Evolutionary conservation across 2,888 invertebrate species (phyloP), one percentile per base, ranked within the genome.

Genomic region (Congeria kusceri): DNA sequence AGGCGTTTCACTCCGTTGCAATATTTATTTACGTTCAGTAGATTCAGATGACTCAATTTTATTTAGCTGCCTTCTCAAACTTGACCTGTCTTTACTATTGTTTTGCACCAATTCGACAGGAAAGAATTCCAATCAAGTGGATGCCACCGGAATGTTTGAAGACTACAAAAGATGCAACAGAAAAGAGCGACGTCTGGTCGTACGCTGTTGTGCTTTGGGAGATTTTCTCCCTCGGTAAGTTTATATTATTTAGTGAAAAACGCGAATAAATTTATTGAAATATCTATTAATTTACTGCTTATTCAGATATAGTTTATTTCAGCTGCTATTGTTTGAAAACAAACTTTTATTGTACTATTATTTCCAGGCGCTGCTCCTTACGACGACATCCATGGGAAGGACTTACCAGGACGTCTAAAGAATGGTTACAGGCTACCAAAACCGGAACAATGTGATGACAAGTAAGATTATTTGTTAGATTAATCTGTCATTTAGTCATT

Each of bases 121-220:
- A 44, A 18, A 9, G 46, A 13, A 44, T 86, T 29, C 86, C 84
- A 7, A 68, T 87, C 0, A 83, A 82, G 57, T 87, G 87, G 87
- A 73, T 79, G 69, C 83, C 86, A 4, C 85, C 86, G 11, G 46
- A 44, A 18, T 44, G 46, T 44, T 44, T 44, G 46, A 44, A 44
- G 46, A 44, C 46, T 13, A 44, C 46, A 44, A 44, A 44, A 18
- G 18, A 44, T 44, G 46, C 46, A 9, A 44, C 46, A 44, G 46
- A 44, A 18, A 44, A 44, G 18, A 44, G 18, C 18, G 46, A 44
- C 18, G 18, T 44, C 18, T 44, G 56, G 56, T 56, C 56, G 20
- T 56, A 56, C 56, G 56, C 15, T n/a, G 56, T 56, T n/a, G 11
- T 56, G 56, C 20, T 56, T 15, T 56, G 56, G 56, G 56, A 56